A percentile compares a stretch with the other conserved stretches of the same genome.
Conservation (phyloP, 2,888 invertebrate species). For the Leucophora obtusa region DNA sequence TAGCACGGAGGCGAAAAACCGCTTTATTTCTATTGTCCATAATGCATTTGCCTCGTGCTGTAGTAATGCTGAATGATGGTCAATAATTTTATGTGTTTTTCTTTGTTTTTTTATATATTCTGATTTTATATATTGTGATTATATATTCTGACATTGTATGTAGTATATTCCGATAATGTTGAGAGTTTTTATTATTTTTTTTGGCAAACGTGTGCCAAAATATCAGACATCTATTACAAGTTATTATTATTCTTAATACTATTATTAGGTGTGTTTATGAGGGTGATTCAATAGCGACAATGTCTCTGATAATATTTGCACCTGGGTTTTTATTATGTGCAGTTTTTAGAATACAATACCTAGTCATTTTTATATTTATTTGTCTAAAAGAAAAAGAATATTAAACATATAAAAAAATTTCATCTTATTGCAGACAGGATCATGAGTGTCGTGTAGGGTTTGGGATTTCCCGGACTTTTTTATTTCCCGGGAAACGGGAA, state of each 20-base stretch:
- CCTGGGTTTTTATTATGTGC: constrained; percentile 35
- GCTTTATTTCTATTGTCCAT: too few species aligned
- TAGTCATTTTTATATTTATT: too few species aligned
- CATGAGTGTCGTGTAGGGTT: too few species aligned
- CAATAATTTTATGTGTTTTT: constrained; percentile 54
- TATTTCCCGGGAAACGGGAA: too few species aligned
- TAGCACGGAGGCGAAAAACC: too few species aligned
- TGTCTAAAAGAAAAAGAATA: too few species aligned
- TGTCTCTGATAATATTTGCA: constrained; percentile 31
- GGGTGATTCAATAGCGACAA: constrained; percentile 39
- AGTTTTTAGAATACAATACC: too few species aligned
- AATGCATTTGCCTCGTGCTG: neutral
- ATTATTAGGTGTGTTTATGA: constrained; percentile 61
- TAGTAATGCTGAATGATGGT: constrained; percentile 53
- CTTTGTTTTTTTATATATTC: neutral
- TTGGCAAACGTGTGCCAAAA: constrained; percentile 66
- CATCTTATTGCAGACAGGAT: too few species aligned
- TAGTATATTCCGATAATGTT: neutral
- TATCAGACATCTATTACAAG: constrained; percentile 61
- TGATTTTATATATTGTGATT: constrained; percentile 7
- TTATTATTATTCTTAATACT: constrained; percentile 53
- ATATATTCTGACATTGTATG: too few species aligned
- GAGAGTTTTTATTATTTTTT: constrained; percentile 10
- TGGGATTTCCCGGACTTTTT: too few species aligned
- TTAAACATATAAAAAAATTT: too few species aligned